These are phyloP conservation scores for Pantherophis guttatus DNA, from an alignment of 2,113 vertebrate genomes.

Conservation along the genomic window DNA sequence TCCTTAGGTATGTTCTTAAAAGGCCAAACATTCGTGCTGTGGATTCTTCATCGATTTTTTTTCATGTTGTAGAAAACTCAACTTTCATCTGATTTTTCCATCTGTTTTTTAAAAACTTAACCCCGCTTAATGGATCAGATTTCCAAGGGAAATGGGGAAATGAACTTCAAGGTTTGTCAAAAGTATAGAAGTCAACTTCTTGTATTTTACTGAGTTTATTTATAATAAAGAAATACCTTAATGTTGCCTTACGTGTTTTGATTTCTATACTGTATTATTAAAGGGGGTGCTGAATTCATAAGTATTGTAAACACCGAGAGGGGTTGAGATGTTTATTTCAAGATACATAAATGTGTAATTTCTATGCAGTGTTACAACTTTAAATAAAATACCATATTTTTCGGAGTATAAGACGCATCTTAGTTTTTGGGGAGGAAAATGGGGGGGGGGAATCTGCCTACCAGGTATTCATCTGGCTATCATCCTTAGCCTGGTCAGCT, in stretches of 20 bases:
- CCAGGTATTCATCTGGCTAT: too few species aligned
- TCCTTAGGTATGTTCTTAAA: not conserved
- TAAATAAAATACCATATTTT: not conserved
- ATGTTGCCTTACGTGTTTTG: not conserved
- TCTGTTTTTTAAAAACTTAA: not conserved
- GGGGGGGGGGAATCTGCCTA: too few species aligned
- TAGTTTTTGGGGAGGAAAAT: too few species aligned
- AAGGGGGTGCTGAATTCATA: not conserved
- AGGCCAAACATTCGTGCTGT: not conserved
- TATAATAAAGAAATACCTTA: not conserved
- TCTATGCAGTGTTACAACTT: not conserved
- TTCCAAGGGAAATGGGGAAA: not conserved
- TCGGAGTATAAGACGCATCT: too few species aligned
- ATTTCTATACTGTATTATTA: not conserved
- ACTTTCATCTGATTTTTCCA: not conserved
- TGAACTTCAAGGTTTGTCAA: not conserved
- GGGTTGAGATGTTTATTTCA: not conserved
- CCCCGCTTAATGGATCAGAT: not conserved
- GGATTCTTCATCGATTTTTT: not conserved
- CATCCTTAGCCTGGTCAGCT: too few species aligned
- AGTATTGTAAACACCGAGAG: not conserved
- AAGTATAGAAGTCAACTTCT: not conserved
- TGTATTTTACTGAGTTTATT: not conserved
- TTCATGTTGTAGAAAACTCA: too few species aligned
- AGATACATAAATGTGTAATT: not conserved